Evolutionary conservation across 1,140 invertebrate genomes (phyloP).

Genomic region (Drosophila lini): DNA sequence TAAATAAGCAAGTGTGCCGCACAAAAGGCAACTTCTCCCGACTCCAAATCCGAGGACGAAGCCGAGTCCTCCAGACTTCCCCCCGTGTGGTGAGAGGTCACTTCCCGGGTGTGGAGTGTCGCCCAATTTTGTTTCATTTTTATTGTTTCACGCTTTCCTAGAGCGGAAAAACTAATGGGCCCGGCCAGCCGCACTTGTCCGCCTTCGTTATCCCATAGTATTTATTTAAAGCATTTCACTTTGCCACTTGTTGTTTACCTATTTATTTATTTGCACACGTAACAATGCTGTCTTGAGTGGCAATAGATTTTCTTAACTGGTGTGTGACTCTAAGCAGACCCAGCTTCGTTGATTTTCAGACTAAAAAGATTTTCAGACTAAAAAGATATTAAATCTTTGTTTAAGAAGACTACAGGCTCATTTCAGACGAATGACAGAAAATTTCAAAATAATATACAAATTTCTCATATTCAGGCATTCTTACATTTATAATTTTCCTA

Average conservation of each 20-base stretch:
- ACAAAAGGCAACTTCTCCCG: conserved; percentile 31
- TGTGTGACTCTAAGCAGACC: conserved; percentile 4
- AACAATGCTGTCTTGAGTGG: conserved; percentile 1
- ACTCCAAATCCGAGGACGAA: conserved; percentile 1
- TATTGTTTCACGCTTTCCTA: conserved; percentile 31
- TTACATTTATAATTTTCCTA: background rate
- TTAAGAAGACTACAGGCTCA: background rate
- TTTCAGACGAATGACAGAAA: background rate
- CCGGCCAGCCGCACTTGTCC: background rate
- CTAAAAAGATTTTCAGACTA: background rate
- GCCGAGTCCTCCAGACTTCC: background rate
- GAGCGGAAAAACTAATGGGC: conserved; percentile 19
- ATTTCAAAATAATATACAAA: background rate
- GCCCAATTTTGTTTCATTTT: conserved; percentile 12
- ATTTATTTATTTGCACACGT: conserved; percentile 20
- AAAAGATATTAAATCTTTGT: background rate
- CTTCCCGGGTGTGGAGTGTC: conserved; percentile 5
- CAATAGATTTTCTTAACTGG: conserved; percentile 6
- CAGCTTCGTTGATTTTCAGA: conserved; percentile 2
- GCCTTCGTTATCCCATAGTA: conserved; percentile 13
- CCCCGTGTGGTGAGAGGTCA: conserved; percentile 20
- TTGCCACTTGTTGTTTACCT: conserved; percentile 38
- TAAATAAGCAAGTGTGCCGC: conserved; percentile 58
- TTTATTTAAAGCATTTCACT: conserved; percentile 44
- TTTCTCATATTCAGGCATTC: background rate